Evolutionary conservation across 2,113 vertebrate species (phyloP).

Genomic region (Malurus alboscapulatus): DNA sequence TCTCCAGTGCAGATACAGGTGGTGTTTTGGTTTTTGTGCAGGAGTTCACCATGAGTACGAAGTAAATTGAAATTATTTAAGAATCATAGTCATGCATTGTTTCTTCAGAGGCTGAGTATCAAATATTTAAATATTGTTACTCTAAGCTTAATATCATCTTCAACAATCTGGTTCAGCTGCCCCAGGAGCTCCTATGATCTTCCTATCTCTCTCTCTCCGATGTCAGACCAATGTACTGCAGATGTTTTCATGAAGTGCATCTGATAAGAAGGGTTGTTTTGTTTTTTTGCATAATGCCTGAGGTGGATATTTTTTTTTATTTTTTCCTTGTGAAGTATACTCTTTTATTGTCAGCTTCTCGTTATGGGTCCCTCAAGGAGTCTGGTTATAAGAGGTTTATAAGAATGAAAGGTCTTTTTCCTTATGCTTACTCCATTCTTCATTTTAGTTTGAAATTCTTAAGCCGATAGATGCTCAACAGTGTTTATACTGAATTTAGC

Average conservation of each 20-base stretch:
- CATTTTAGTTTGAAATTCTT: neutral
- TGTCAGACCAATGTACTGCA: neutral
- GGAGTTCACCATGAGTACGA: neutral
- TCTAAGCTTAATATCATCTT: neutral
- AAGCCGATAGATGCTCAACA: neutral
- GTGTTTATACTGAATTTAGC: neutral
- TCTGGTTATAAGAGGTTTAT: neutral
- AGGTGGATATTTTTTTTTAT: neutral
- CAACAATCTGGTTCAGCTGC: neutral
- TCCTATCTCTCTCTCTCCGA: neutral
- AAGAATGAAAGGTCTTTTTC: neutral
- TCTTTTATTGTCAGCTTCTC: neutral
- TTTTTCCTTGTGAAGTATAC: neutral
- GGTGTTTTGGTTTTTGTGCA: neutral
- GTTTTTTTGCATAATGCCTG: neutral
- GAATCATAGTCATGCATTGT: neutral
- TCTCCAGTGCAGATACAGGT: neutral
- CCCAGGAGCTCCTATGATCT: neutral
- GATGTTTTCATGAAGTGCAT: neutral
- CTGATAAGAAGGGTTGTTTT: neutral
- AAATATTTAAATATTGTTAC: neutral
- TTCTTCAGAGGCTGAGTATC: neutral
- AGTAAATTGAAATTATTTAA: neutral
- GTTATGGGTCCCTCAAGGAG: neutral
- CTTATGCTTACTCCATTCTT: neutral